Evolutionary conservation across 2,113 vertebrate genomes (phyloP).

Genomic region (Stegostoma tigrinum): DNA sequence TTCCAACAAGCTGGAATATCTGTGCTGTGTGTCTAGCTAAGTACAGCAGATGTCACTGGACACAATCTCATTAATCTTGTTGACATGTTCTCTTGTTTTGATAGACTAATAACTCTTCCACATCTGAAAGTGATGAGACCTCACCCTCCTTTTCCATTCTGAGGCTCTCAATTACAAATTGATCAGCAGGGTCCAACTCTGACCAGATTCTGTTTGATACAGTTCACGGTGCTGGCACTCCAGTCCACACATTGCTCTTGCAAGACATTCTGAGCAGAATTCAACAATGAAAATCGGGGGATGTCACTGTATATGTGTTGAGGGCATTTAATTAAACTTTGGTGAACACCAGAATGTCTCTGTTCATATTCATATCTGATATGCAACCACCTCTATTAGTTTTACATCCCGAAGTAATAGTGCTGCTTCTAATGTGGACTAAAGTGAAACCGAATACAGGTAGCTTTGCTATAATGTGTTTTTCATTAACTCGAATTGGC

Average conservation of each 20-base stretch:
- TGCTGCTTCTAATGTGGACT: not conserved
- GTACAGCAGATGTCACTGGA: constrained; percentile 33
- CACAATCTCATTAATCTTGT: constrained; percentile 37
- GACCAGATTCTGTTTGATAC: not conserved
- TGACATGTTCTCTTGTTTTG: constrained; percentile 28
- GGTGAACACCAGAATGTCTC: not conserved
- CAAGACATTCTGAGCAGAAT: not conserved
- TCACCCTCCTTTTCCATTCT: not conserved
- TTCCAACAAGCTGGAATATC: constrained; percentile 9
- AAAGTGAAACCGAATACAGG: not conserved
- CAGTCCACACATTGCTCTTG: not conserved
- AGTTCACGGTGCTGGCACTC: not conserved
- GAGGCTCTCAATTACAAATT: not conserved
- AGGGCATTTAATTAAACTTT: not conserved
- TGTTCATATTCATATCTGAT: not conserved
- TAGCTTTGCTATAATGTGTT: too few species aligned
- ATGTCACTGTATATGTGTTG: not conserved
- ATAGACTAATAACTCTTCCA: constrained; percentile 32
- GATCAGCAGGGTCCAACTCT: not conserved
- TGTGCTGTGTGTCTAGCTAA: constrained; percentile 18
- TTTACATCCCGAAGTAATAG: not conserved
- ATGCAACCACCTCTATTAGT: not conserved
- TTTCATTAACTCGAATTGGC: too few species aligned
- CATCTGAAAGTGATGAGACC: constrained; percentile 29
- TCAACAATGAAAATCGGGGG: not conserved